Base-by-base conservation (phyloP, 2,888 invertebrate genomes). In the Eumacrocentrus americanus region DNA sequence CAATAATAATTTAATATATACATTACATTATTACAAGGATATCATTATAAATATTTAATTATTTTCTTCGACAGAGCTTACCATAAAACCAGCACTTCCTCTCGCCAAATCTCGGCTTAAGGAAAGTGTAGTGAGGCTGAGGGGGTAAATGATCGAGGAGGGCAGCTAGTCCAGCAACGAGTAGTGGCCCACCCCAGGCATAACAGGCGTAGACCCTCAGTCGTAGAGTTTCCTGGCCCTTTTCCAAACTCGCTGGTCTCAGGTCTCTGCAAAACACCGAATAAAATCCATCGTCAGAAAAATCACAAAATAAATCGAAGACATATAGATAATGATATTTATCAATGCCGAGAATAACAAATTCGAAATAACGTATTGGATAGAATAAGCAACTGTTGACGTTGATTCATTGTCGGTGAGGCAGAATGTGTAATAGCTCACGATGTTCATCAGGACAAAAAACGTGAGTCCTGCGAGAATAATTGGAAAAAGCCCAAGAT, bases 41-140 rank as follows among this genome's bases (percentile, higher is more conserved):
- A n/a, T n/a, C n/a, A n/a, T 16, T 42, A 4, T 12, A 38, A 7
- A 4, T 38, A 38, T 38, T 7, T 7, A 38, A n/a, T 20, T 7
- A n/a, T 29, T 50, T 18, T 29, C 34, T 16, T 37, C 9, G 16
- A 12, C 1, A 3, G 40, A 29, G 80, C 85, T 83, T 76, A 88
- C 91, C 92, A 81, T 87, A 87, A 83, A 94, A 94, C 91, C 93
- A 94, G 82, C 94, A 94, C 71, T 86, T 86, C 72, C 85, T 85
- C 75, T 87, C 88, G 46, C 90, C 92, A 81, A 94, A 94, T 63
- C 89, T 87, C 25, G 94, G 93, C 63, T 91, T 86, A 69, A 92
- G 83, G 74, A 91, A 84, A 60, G 83, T 76, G 73, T 85, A 84
- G 56, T 83, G 82, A 46, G 83, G 80, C 65, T 85, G 79, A 50